These are phyloP conservation scores for Callopanchax toddi DNA, from an alignment of 2,113 vertebrate species.

Conservation along the genomic window DNA sequence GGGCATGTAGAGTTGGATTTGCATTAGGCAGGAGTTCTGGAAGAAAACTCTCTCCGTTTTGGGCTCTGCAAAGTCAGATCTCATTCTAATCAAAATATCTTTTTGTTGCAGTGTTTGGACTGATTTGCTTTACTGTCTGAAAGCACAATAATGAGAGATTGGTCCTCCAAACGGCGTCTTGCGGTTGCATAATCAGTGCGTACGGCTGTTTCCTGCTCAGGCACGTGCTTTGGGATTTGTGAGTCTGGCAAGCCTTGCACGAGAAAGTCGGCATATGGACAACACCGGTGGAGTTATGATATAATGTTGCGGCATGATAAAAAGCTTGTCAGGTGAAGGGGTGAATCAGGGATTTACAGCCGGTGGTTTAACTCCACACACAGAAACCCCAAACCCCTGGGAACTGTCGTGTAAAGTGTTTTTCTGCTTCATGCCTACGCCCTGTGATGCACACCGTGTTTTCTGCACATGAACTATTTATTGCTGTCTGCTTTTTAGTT, in stretches of 20 bases:
- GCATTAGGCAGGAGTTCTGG: conserved; percentile 23
- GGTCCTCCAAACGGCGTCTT: conserved; percentile 10
- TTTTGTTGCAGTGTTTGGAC: not conserved
- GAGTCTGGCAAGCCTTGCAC: conserved; percentile 4
- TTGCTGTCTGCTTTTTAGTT: not conserved
- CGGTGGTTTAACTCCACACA: conserved; percentile 16
- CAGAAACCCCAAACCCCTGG: conserved; percentile 17
- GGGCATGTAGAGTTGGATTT: conserved; percentile 24
- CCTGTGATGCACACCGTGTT: conserved; percentile 10
- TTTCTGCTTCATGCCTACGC: conserved; percentile 9
- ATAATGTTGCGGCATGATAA: conserved; percentile 32
- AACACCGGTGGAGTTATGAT: conserved; percentile 16
- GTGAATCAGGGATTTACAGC: conserved; percentile 38
- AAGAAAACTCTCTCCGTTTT: conserved; percentile 6
- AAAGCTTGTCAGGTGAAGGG: conserved; percentile 45
- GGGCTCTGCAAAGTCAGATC: not conserved
- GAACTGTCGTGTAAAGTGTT: conserved; percentile 16
- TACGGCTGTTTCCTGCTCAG: conserved; percentile 17
- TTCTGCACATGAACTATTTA: conserved; percentile 9
- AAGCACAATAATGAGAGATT: conserved; percentile 10
- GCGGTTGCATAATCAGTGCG: conserved; percentile 26
- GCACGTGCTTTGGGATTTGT: conserved; percentile 15
- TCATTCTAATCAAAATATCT: conserved; percentile 22
- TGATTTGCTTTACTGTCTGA: conserved; percentile 17
- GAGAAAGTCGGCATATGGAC: conserved; percentile 20